Conservation (phyloP, 2,113 vertebrate genomes). For the Astur gentilis region DNA sequence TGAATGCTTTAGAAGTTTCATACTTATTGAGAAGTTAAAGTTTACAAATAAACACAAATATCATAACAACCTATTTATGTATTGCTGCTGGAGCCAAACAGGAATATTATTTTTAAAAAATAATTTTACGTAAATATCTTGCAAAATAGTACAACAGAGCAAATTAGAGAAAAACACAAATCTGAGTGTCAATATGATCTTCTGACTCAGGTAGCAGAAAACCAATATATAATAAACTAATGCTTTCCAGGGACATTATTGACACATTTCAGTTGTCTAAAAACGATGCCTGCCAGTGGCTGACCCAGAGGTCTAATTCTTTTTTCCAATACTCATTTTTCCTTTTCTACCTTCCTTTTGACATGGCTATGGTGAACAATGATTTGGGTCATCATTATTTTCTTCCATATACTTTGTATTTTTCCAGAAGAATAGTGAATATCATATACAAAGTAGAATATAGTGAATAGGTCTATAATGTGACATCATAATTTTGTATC, state of each 20-base stretch:
- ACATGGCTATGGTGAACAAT: neutral
- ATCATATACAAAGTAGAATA: neutral
- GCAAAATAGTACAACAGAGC: neutral
- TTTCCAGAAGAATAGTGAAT: neutral
- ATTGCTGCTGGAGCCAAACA: neutral
- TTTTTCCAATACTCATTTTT: neutral
- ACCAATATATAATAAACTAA: neutral
- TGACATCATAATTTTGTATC: conserved; percentile 14
- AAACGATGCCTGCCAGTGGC: neutral
- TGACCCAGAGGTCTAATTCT: neutral
- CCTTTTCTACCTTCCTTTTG: neutral
- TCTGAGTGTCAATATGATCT: neutral
- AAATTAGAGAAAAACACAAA: neutral
- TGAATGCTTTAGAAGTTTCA: neutral
- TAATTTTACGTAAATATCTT: neutral
- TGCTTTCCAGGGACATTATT: neutral
- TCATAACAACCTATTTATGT: neutral
- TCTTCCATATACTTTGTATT: neutral
- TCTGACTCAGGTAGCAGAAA: neutral
- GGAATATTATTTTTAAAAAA: neutral
- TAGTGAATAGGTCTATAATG: neutral
- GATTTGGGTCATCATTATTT: neutral
- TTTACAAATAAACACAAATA: neutral
- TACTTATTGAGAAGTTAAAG: neutral
- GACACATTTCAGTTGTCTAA: neutral